Conservation (phyloP, 2,888 invertebrate species). For the Hyles lineata region DNA sequence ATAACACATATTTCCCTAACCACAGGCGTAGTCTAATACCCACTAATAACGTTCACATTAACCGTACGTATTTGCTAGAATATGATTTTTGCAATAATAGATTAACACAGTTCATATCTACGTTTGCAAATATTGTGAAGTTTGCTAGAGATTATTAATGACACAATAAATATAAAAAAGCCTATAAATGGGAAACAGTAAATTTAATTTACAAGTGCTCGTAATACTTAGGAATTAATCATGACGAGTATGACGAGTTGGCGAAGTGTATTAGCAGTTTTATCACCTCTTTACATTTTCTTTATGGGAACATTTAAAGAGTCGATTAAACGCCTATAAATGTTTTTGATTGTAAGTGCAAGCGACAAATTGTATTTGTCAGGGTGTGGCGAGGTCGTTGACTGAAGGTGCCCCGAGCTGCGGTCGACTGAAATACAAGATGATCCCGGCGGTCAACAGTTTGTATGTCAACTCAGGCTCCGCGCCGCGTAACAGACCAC, state of each 20-base stretch:
- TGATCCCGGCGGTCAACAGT: constrained; percentile 63
- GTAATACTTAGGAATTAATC: background rate
- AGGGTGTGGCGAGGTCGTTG: constrained; percentile 70
- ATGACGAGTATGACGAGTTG: constrained; percentile 56
- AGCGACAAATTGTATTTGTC: constrained; percentile 68
- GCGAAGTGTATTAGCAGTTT: constrained; percentile 66
- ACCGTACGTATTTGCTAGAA: background rate
- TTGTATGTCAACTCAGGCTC: constrained; percentile 51
- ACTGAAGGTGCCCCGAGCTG: constrained; percentile 65
- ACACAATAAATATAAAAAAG: background rate
- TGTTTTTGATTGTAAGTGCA: constrained; percentile 59
- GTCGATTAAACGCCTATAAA: constrained; percentile 76
- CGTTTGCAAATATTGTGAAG: background rate
- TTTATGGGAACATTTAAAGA: constrained; percentile 65
- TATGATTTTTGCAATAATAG: background rate
- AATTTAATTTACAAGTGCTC: background rate
- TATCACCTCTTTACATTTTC: constrained; percentile 67
- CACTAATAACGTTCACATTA: background rate
- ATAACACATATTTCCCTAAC: background rate
- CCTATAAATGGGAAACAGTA: background rate
- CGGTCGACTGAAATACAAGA: constrained; percentile 77
- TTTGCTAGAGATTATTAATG: background rate
- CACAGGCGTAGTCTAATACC: background rate
- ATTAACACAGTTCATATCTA: background rate
- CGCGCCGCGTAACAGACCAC: constrained; percentile 44